Conservation (phyloP, 2,113 vertebrate genomes). For the Laticauda colubrina region DNA sequence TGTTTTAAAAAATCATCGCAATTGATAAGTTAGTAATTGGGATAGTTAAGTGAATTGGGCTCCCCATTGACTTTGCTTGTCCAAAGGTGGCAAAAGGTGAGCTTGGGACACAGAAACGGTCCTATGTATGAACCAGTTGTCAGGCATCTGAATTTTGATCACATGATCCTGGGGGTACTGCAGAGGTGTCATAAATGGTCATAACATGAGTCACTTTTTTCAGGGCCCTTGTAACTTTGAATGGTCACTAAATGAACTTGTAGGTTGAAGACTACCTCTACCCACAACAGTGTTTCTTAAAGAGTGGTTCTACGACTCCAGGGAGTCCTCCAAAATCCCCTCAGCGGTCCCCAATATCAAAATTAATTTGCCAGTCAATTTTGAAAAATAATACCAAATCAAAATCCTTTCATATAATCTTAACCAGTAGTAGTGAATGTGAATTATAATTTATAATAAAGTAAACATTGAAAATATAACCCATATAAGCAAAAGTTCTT, state of each 20-base stretch:
- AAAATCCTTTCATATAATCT: background rate
- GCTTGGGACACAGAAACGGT: background rate
- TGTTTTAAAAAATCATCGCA: background rate
- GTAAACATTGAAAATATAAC: background rate
- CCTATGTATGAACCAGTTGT: background rate
- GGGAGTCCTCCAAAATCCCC: background rate
- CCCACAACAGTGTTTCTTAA: background rate
- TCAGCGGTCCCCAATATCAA: background rate
- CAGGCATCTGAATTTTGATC: background rate
- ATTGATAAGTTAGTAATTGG: rapidly evolving
- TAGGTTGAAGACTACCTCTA: background rate
- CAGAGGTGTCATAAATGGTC: background rate
- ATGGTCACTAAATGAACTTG: background rate
- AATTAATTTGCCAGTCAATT: background rate
- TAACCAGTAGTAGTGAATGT: background rate
- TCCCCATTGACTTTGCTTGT: background rate
- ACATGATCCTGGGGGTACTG: background rate
- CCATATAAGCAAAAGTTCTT: background rate
- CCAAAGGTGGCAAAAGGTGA: background rate
- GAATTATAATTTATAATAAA: background rate
- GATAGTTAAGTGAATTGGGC: background rate
- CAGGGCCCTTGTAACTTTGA: background rate
- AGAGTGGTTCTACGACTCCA: background rate
- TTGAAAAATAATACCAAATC: background rate
- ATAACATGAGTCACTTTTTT: background rate